Evolutionary conservation across 2,888 invertebrate genomes (phyloP), one percentile per base, ranked within the genome.

Genomic region (Ecdyonurus torrentis): DNA sequence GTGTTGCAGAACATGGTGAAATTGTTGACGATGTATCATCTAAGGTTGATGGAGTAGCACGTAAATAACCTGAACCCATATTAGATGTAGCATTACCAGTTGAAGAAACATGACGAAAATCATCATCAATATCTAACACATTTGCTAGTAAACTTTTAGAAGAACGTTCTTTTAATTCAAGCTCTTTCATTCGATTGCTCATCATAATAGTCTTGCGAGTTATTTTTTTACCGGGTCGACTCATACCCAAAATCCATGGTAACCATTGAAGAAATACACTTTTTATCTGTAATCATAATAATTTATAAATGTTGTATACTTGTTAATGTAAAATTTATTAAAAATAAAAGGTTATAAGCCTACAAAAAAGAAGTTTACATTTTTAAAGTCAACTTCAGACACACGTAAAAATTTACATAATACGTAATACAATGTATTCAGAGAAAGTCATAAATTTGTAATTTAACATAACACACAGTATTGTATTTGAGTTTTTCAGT

Each of bases 251-350:
- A 67, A 95, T 83, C 91, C 94, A 95, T 66, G 98, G 98, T 74
- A 98, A 81, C 95, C 97, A 97, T 81, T 94, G 92, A 69, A 98
- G 86, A 77, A 99, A 91, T 72, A 96, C 85, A 70, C 88, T 86
- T 78, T 92, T 91, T 72, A 96, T 90, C 98, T 98, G 77, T 52
- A 68, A 67, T n/a, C n/a, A n/a, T n/a, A n/a, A n/a, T n/a, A n/a
- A n/a, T n/a, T n/a, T n/a, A n/a, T n/a, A n/a, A n/a, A n/a, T n/a
- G n/a, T n/a, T n/a, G n/a, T n/a, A n/a, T n/a, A n/a, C n/a, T n/a
- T n/a, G n/a, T n/a, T n/a, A n/a, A n/a, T n/a, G n/a, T n/a, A n/a
- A n/a, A n/a, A n/a, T n/a, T n/a, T n/a, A n/a, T n/a, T n/a, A n/a
- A n/a, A n/a, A n/a, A n/a, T n/a, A n/a, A n/a, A n/a, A n/a, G n/a